Percentiles rank a stretch among this genome's conserved stretches.
These are phyloP conservation scores for Brachylomia viminalis DNA, from an alignment of 2,888 invertebrate species.

Conservation along the genomic window DNA sequence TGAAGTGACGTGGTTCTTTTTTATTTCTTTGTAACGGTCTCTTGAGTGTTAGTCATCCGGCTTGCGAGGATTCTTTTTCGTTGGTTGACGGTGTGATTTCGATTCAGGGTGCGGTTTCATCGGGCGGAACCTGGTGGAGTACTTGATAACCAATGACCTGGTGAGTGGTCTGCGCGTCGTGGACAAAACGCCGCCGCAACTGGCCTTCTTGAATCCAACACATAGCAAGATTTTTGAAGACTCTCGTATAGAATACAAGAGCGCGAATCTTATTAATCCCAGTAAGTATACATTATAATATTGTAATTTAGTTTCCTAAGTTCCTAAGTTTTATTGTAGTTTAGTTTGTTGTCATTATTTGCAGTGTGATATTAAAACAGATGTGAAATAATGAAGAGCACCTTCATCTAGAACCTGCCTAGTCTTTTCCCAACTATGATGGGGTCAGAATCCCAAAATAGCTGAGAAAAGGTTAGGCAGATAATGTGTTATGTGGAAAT, in stretches of 20 bases:
- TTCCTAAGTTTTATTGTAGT: too few species aligned
- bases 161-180: conserved; percentile 94
- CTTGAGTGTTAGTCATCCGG: conserved; percentile 85
- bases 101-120: conserved; percentile 97
- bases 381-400: too few species aligned
- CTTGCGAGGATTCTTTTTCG: conserved; percentile 69
- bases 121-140: conserved; percentile 96
- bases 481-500: background rate
- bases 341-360: too few species aligned
- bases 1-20: conserved; percentile 67
- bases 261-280: conserved; percentile 97
- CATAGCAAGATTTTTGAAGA: conserved; percentile 94
- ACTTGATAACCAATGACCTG: conserved; percentile 94
- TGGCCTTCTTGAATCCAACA: conserved; percentile 95
- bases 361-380: too few species aligned
- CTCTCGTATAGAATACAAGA: conserved; percentile 95
- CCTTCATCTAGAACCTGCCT: too few species aligned
- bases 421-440: too few species aligned
- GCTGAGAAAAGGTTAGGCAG: too few species aligned
- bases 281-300: conserved; percentile 89
- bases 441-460: too few species aligned
- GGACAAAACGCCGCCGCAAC: conserved; percentile 98
- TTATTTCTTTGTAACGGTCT: conserved; percentile 81
- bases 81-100: conserved; percentile 71
- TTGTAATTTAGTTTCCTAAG: background rate